Evolutionary conservation across 1,140 invertebrate genomes (phyloP).

Genomic region (Tribolium castaneum): DNA sequence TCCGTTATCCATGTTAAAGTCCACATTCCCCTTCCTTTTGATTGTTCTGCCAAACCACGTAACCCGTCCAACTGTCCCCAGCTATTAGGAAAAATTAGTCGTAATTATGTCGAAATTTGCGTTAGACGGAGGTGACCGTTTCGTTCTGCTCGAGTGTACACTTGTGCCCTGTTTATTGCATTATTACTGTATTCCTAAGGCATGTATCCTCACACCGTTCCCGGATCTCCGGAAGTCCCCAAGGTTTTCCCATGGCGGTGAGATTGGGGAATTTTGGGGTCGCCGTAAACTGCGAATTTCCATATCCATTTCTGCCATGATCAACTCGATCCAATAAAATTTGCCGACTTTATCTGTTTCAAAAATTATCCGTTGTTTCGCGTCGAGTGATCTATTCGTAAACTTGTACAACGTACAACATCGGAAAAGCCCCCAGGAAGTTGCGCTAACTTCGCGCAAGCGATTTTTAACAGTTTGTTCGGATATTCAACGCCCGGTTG

Average conservation of each 20-base stretch:
- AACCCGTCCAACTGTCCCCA: background rate
- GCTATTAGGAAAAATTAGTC: slow-evolving; percentile 6
- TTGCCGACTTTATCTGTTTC: background rate
- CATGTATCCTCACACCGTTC: slow-evolving; percentile 21
- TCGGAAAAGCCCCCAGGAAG: background rate
- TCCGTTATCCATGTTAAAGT: slow-evolving; percentile 2
- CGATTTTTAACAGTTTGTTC: slow-evolving; percentile 4
- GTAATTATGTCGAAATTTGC: background rate
- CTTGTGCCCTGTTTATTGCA: slow-evolving; percentile 20
- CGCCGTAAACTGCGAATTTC: slow-evolving; percentile 19
- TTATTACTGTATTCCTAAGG: slow-evolving; percentile 23
- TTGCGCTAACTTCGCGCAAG: background rate
- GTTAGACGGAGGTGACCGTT: background rate
- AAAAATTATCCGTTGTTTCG: background rate
- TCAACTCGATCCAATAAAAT: slow-evolving; percentile 17
- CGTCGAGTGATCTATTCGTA: background rate
- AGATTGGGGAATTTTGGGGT: slow-evolving; percentile 23
- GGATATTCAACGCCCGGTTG: slow-evolving; percentile 24
- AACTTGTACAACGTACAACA: background rate
- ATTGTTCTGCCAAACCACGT: background rate
- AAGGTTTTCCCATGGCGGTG: slow-evolving; percentile 15
- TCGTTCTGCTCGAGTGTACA: background rate
- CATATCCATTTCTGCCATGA: slow-evolving; percentile 22
- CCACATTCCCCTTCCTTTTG: background rate
- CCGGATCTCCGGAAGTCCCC: slow-evolving; percentile 10